Conservation (phyloP, 1,140 invertebrate species). For the Drosophila takahashii region DNA sequence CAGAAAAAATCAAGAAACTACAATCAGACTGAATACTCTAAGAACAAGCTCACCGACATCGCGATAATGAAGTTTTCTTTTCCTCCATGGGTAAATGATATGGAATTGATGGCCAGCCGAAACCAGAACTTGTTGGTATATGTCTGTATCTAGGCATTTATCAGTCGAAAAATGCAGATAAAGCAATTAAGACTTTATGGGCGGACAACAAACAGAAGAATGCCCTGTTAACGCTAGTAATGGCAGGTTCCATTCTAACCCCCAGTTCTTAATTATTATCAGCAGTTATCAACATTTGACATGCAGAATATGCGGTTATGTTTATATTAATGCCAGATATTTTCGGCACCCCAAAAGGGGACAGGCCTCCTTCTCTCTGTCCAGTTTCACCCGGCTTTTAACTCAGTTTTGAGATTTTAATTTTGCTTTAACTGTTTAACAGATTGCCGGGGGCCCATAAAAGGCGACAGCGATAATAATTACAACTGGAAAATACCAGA, state of each 20-base stretch:
- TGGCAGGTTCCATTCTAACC: constrained; percentile 6
- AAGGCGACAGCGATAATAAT: constrained; percentile 54
- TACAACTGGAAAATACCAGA: constrained; percentile 82
- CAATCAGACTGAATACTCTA: constrained; percentile 42
- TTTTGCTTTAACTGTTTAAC: constrained; percentile 6
- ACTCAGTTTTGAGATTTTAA: constrained; percentile 20
- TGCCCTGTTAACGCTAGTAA: constrained; percentile 1
- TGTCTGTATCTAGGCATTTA: constrained; percentile 28
- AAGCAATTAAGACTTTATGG: constrained; percentile 40
- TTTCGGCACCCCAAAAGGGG: background rate
- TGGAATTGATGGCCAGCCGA: constrained; percentile 24
- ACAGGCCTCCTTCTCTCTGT: constrained; percentile 34
- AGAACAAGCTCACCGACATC: constrained; percentile 14
- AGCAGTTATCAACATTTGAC: constrained; percentile 30
- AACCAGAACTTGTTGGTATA: constrained; percentile 16
- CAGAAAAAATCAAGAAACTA: constrained; percentile 69
- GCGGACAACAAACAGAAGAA: constrained; percentile 12
- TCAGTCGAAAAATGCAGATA: constrained; percentile 39
- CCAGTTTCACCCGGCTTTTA: constrained; percentile 16
- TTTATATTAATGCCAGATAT: constrained; percentile 4
- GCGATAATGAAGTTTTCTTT: constrained; percentile 50
- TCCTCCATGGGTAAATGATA: constrained; percentile 34
- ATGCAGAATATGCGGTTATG: constrained; percentile 13
- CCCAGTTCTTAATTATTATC: constrained; percentile 11
- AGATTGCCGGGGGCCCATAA: constrained; percentile 33